Evolutionary conservation across 2,113 vertebrate genomes (phyloP).

Genomic region (Odontesthes bonariensis): DNA sequence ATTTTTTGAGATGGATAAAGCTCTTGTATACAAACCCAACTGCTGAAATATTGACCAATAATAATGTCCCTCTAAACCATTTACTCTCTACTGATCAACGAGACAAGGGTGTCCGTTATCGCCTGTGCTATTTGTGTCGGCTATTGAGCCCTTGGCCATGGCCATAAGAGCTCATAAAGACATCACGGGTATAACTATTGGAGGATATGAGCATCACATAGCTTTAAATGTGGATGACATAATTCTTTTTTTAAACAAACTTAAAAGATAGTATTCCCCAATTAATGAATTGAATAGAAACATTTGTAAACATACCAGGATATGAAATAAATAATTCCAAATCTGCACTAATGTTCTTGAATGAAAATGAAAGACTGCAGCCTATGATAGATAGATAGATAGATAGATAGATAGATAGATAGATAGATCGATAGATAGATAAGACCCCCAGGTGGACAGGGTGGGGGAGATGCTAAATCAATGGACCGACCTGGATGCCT

Average conservation of each 20-base stretch:
- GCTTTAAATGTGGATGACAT: background rate
- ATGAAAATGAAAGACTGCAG: background rate
- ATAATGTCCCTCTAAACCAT: background rate
- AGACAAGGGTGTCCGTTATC: background rate
- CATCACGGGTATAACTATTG: too few relatives aligned
- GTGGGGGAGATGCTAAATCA: background rate
- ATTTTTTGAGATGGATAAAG: background rate
- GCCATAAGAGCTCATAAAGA: too few relatives aligned
- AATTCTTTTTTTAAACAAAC: background rate
- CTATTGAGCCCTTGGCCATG: background rate
- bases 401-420: too few relatives aligned
- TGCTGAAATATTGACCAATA: background rate
- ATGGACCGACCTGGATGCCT: background rate
- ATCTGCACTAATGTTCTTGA: background rate
- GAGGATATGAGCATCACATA: background rate
- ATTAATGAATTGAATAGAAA: too few relatives aligned
- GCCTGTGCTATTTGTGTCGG: background rate
- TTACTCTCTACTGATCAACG: background rate
- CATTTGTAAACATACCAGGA: too few relatives aligned
- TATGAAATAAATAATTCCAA: constrained; percentile 2
- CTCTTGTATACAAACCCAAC: background rate
- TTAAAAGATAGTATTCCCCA: background rate
- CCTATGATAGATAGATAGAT: too few relatives aligned
- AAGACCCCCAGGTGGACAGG: background rate
- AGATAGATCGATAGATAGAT: too few relatives aligned